A percentile compares a stretch with the other conserved stretches of the same genome.
Conservation (phyloP, 2,113 vertebrate genomes). For the Amblyopsis rosae region DNA sequence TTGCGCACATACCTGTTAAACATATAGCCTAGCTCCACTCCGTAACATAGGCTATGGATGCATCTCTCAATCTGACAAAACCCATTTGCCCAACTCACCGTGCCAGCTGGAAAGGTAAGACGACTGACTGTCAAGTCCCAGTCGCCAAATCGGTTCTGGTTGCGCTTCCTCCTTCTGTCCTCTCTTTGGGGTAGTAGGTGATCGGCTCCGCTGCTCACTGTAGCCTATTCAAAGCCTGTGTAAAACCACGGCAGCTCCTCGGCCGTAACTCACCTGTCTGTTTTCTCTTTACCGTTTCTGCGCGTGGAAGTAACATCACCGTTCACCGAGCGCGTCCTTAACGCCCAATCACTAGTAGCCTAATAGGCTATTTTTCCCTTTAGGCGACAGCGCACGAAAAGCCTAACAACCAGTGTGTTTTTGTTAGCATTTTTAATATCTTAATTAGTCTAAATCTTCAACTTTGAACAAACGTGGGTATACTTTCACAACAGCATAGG, state of each 20-base stretch:
- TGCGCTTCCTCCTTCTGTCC: conserved; percentile 19
- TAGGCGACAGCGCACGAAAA: conserved; percentile 4
- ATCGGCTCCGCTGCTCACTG: conserved; percentile 34
- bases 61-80: conserved; percentile 36
- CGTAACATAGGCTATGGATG: conserved; percentile 17
- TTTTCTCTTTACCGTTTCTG: conserved; percentile 56
- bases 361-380: conserved; percentile 14
- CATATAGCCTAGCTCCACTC: conserved; percentile 32
- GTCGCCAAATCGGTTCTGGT: conserved; percentile 51
- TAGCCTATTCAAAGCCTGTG: conserved; percentile 37
- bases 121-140: conserved; percentile 14
- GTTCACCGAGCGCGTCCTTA: conserved; percentile 52
- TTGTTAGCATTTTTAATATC: no score
- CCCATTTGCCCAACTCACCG: conserved; percentile 70
- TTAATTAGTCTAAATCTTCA: no score
- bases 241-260: conserved; percentile 25
- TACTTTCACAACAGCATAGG: no score
- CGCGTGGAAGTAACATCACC: conserved; percentile 68
- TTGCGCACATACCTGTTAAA: conserved; percentile 44
- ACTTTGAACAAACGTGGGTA: no score
- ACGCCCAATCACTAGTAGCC: conserved; percentile 48
- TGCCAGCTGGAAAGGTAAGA: conserved; percentile 69
- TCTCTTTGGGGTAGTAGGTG: conserved; percentile 35
- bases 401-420: background rate
- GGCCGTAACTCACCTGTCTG: conserved; percentile 76